Conservation (phyloP, 2,113 vertebrate species). For the Hemibagrus wyckioides region DNA sequence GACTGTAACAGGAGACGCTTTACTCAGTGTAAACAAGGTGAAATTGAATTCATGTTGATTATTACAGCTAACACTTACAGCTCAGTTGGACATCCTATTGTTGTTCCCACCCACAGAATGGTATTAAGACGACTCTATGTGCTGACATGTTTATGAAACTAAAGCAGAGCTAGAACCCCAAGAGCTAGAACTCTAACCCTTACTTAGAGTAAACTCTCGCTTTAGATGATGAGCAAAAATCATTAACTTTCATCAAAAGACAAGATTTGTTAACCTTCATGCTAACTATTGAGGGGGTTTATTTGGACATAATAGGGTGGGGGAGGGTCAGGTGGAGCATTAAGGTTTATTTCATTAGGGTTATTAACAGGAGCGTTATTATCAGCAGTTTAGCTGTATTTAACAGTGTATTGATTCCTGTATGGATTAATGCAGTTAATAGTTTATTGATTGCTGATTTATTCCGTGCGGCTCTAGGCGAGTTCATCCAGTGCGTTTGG, state of each 20-base stretch:
- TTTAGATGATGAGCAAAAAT: neutral
- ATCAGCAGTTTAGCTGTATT: neutral
- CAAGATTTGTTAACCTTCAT: neutral
- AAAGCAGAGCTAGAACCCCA: neutral
- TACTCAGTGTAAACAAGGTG: neutral
- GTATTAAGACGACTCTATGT: neutral
- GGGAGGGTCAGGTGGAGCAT: neutral
- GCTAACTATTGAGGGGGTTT: too few species aligned
- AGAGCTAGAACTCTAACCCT: too few species aligned
- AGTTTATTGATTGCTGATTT: neutral
- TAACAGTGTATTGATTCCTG: neutral
- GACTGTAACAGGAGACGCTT: neutral
- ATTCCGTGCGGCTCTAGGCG: slow-evolving; percentile 26
- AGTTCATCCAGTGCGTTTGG: slow-evolving; percentile 71
- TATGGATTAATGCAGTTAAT: neutral
- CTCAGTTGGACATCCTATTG: neutral
- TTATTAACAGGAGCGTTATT: neutral
- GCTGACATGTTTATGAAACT: neutral
- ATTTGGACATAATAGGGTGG: neutral
- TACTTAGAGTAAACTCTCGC: neutral
- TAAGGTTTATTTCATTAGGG: too few species aligned
- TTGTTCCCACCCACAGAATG: neutral
- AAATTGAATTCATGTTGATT: neutral
- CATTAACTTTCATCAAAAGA: neutral
- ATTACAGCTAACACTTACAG: neutral